phyloP scores from a whole-genome alignment of 2,888 invertebrate genomes.

The Macrophya annulata region DNA sequence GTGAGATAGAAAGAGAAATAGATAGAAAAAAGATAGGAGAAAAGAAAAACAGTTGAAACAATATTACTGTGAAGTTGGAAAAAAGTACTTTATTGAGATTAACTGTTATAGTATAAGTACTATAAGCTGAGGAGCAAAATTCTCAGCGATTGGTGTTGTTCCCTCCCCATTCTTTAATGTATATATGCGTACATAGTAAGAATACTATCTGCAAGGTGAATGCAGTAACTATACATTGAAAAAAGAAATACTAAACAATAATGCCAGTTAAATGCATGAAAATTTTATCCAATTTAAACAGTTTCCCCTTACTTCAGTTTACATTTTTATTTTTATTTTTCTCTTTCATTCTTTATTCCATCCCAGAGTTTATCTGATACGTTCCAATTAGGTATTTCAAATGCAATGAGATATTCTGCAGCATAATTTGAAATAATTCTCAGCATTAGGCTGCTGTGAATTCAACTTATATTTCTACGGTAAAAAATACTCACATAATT shows the following conservation, averaged over 20 bases:
- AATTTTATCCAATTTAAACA: neutral
- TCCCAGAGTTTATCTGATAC: neutral
- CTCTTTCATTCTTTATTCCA: neutral
- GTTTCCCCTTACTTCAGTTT: neutral
- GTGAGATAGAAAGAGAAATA: neutral
- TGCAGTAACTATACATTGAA: neutral
- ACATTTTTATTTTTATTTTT: neutral
- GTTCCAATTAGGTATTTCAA: neutral
- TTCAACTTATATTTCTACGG: neutral
- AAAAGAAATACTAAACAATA: slow-evolving; percentile 2
- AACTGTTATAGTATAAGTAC: slow-evolving; percentile 12
- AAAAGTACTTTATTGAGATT: slow-evolving; percentile 39
- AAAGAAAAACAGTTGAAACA: slow-evolving; percentile 39
- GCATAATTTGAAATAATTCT: neutral
- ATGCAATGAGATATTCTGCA: neutral
- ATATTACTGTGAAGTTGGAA: slow-evolving; percentile 41
- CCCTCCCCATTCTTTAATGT: neutral
- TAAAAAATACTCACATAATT: neutral
- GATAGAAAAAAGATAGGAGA: neutral
- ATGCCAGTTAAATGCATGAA: neutral
- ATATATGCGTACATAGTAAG: neutral
- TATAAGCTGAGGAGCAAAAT: neutral
- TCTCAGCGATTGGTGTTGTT: neutral
- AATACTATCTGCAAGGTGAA: neutral
- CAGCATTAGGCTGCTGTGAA: no score